Evolutionary conservation across 2,113 vertebrate species (phyloP), one percentile per base, ranked within the genome.

Genomic region (Apeltes quadracus): DNA sequence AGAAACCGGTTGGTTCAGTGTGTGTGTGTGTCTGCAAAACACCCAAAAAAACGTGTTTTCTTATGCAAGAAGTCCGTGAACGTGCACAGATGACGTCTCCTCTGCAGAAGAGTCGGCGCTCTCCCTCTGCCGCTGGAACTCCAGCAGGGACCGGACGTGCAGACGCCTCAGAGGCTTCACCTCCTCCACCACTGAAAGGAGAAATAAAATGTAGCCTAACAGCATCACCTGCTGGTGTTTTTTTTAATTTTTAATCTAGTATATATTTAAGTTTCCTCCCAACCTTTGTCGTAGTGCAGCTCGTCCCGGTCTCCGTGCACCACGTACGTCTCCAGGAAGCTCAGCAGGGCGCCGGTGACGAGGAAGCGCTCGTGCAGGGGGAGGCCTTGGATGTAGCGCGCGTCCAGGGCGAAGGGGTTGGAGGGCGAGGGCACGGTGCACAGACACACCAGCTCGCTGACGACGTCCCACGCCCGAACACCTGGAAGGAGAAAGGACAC

Each of bases 401-500:
- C 90, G 88, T 95, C 94, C 86, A 95, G 75, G 75, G 92, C 89
- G 18, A 95, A 92, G 1, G 94, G 94, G 81, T 95, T 95, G 38
- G 89, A 84, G 0, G 94, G 93, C 6, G 93, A 91, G 1, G 94
- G 94, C 13, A 92, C 64, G 0, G 94, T 93, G 87, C 94, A 95
- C 22, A 94, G 85, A 2, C 85, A 79, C 51, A 95, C 93, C 65
- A 95, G 84, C 79, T 95, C 94, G 57, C 90, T 92, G 22, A 95
- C 85, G 0, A 95, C 50, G 20, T 95, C 94, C 94, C 94, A 95
- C 4, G 94, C 89, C 3, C 82, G 88, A 2, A 92, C 71, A 67
- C 89, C 94, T 95, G 25, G 0, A 3, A 20, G 29, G n/a, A n/a
- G n/a, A n/a, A n/a, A n/a, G n/a, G n/a, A n/a, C n/a, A n/a, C n/a